phyloP scores from a whole-genome alignment of 2,888 invertebrate species.

The Heliconius charithonia region DNA sequence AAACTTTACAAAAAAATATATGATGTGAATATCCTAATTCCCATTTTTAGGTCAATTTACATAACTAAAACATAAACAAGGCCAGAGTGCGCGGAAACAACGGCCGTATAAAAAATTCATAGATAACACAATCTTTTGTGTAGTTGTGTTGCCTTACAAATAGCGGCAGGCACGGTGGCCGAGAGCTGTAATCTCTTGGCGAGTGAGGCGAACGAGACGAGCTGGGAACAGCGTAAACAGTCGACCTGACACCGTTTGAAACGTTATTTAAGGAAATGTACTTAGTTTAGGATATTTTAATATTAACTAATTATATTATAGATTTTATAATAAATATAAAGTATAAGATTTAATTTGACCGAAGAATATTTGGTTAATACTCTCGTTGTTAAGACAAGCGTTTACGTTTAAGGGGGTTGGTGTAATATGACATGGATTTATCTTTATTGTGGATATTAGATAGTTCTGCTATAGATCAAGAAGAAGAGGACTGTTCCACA shows the following conservation, averaged over 20 bases:
- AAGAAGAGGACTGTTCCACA: too few species aligned
- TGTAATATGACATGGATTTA: too few species aligned
- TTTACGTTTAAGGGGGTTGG: too few species aligned
- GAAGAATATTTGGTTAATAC: not conserved
- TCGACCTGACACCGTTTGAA: not conserved
- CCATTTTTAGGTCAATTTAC: slow-evolving; percentile 1
- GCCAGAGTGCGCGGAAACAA: slow-evolving; percentile 28
- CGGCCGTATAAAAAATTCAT: slow-evolving; percentile 41
- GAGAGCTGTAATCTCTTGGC: slow-evolving; percentile 66
- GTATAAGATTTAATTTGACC: not conserved
- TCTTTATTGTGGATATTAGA: too few species aligned
- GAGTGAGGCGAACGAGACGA: slow-evolving; percentile 51
- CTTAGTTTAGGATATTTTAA: too few species aligned
- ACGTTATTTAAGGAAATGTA: not conserved
- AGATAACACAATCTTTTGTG: slow-evolving; percentile 36
- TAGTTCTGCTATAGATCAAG: too few species aligned
- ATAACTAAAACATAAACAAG: slow-evolving; percentile 23
- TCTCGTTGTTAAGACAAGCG: too few species aligned
- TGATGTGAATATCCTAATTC: not conserved
- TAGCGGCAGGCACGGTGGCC: slow-evolving; percentile 54
- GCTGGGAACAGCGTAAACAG: slow-evolving; percentile 16
- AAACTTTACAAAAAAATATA: not conserved
- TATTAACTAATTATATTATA: too few species aligned
- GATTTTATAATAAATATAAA: not conserved
- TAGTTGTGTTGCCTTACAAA: slow-evolving; percentile 56